Conservation (phyloP, 2,888 invertebrate genomes). For the Eupelmus urozonus region DNA sequence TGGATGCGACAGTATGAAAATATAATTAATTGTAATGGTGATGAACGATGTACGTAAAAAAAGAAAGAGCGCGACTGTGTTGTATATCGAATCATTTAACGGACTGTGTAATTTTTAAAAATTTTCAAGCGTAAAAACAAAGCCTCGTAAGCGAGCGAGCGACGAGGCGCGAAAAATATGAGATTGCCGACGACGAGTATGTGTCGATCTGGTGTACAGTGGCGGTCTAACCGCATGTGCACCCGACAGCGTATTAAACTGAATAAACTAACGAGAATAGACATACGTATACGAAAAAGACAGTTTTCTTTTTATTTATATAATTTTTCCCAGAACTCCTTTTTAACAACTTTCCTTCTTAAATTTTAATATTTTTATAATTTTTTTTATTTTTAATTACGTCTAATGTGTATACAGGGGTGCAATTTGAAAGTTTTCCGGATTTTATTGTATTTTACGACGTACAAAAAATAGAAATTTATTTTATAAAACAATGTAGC, state of each 20-base stretch:
- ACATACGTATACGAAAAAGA: constrained; percentile 50
- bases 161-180: constrained; percentile 23
- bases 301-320: constrained; percentile 28
- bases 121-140: constrained; percentile 8
- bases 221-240: constrained; percentile 45
- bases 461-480: no score
- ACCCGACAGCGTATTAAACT: constrained; percentile 45
- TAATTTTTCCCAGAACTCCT: constrained; percentile 17
- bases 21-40: constrained; percentile 38
- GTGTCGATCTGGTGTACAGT: constrained; percentile 10
- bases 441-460: no score
- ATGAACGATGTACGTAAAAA: constrained; percentile 25
- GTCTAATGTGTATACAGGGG: no score
- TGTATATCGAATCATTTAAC: constrained; percentile 38
- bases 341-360: background rate
- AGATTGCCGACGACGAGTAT: constrained; percentile 32
- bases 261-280: constrained; percentile 58
- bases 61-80: constrained; percentile 24
- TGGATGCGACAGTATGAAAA: constrained; percentile 30
- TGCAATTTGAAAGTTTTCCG: no score
- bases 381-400: no score
- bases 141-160: background rate
- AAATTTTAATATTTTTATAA: background rate
- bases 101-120: constrained; percentile 50
- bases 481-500: no score